Evolutionary conservation across 2,888 invertebrate species (phyloP).

Genomic region (Drosophila helvetica): DNA sequence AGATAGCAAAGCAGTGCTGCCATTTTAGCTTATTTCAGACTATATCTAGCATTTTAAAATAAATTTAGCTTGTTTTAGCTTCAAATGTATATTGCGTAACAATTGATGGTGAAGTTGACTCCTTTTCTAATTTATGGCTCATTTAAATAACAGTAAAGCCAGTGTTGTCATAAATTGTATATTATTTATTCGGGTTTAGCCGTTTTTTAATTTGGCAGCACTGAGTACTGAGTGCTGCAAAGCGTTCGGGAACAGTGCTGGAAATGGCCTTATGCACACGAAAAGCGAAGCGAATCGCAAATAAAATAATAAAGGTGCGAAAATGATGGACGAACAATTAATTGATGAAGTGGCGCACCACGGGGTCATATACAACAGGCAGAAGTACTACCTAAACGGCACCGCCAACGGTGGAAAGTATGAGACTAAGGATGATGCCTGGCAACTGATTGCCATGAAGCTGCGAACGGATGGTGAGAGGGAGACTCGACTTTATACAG

Average conservation of each 20-base stretch:
- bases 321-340: slow-evolving; percentile 83
- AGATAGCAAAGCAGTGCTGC: not conserved
- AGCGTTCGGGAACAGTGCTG: not conserved
- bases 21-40: not conserved
- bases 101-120: too few species aligned
- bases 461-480: slow-evolving; percentile 82
- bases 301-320: slow-evolving; percentile 34
- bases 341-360: slow-evolving; percentile 84
- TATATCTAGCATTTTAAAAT: not conserved
- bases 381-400: slow-evolving; percentile 83
- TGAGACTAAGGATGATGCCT: slow-evolving; percentile 84
- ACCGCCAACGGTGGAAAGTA: slow-evolving; percentile 78
- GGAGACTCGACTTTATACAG: not conserved
- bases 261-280: slow-evolving; percentile 37
- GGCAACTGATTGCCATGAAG: slow-evolving; percentile 82
- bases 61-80: too few species aligned
- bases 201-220: not conserved
- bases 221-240: not conserved
- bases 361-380: slow-evolving; percentile 83
- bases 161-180: not conserved
- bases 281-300: slow-evolving; percentile 33
- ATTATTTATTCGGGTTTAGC: not conserved
- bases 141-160: too few species aligned
- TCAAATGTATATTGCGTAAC: too few species aligned
- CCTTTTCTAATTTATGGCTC: too few species aligned